Base-by-base conservation (phyloP, 2,888 invertebrate genomes). In the Resseliella maxima region DNA sequence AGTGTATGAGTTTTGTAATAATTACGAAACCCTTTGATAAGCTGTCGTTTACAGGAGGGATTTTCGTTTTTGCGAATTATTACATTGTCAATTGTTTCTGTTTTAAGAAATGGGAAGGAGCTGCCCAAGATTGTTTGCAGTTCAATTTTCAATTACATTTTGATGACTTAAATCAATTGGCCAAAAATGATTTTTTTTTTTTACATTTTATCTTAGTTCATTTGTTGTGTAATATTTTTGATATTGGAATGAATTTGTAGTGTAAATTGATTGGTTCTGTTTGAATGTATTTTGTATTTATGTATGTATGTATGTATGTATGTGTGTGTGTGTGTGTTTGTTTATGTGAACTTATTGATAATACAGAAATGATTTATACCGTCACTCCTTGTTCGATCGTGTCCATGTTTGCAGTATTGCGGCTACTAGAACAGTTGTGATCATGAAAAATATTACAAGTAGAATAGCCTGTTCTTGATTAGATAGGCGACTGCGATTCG, bases 401-500 rank as follows among this genome's bases (percentile, higher is more conserved):
- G 83, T 86, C 46, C 83, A 83, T 10, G 83, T 64, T 46, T 83
- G 41, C 36, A 86, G 90, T 87, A 91, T 88, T 88, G 90, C 90
- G 87, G 91, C 90, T 86, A 90, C 90, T 87, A 90, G 88, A 87
- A 90, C 90, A 45, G 91, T 90, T 86, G 90, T 89, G 87, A 91
- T 89, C 86, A 91, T 88, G 88, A 91, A 91, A 87, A 90, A 90
- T 88, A 91, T 88, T 89, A 91, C 90, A 88, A 90, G 89, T 87
- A 90, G 89, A 72, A 90, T 89, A 50, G 91, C 91, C 88, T 90
- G 91, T 87, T 91, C 90, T 87, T 90, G 90, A 88, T 91, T 91
- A 85, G 90, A 90, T 86, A 90, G 89, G 64, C 90, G 90, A 88
- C 90, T 90, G 1, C 91, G 89, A 88, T 90, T 91, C 87, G 89